These are phyloP conservation scores for Anolis apletophallus DNA, from an alignment of 2,797 vertebrate genomes.

Conservation along the genomic window DNA sequence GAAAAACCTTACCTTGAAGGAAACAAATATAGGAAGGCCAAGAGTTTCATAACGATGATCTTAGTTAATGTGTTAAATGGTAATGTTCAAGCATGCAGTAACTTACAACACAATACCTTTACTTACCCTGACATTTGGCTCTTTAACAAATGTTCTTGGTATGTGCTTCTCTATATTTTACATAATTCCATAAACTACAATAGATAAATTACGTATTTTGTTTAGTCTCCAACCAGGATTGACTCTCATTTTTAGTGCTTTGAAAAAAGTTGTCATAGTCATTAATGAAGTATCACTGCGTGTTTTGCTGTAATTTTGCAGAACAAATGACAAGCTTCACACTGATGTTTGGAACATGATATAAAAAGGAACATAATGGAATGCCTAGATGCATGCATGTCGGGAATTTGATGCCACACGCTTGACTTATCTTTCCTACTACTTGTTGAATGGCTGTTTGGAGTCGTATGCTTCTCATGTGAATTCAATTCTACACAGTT, in stretches of 20 bases:
- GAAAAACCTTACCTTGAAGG: background rate
- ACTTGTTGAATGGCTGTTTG: constrained; percentile 55
- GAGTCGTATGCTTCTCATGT: constrained; percentile 65
- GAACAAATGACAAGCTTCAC: constrained; percentile 46
- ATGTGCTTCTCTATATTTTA: constrained; percentile 49
- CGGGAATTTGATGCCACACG: constrained; percentile 54
- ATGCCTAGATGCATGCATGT: constrained; percentile 61
- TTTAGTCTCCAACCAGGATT: constrained; percentile 44
- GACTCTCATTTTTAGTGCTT: constrained; percentile 34
- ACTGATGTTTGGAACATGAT: constrained; percentile 9
- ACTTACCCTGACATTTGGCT: constrained; percentile 17
- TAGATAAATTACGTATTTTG: constrained; percentile 42
- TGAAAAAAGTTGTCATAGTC: constrained; percentile 21
- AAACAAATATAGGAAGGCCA: background rate
- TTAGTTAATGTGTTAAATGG: background rate
- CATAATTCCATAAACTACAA: constrained; percentile 35
- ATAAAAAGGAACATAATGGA: constrained; percentile 48
- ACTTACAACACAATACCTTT: background rate
- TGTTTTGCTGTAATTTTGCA: constrained; percentile 40
- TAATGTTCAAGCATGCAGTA: background rate
- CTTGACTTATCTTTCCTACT: constrained; percentile 44
- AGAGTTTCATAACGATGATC: background rate
- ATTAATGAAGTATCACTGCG: constrained; percentile 10
- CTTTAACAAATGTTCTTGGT: background rate
- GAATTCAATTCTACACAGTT: constrained; percentile 61